Base-by-base conservation (phyloP, 2,888 invertebrate species). In the Deilephila elpenor region DNA sequence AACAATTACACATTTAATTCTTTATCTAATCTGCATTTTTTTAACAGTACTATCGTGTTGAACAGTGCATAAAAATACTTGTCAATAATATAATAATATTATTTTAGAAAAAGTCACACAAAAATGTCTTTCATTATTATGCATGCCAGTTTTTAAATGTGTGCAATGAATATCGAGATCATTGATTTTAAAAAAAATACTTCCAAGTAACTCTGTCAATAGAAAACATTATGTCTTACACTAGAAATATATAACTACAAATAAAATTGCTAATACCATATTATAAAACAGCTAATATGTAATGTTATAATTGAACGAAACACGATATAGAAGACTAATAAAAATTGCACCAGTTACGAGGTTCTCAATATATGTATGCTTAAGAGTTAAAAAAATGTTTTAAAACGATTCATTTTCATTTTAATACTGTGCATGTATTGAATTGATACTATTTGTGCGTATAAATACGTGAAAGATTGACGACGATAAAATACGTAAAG, bases 261-360 rank as follows among this genome's bases (percentile, higher is more conserved):
- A 62, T 37, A 62, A 37, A 64, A 37, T 11, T 34, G 37, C 64
- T 64, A 61, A 32, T 61, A 64, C 44, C 37, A 44, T 44, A 51
- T n/a, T n/a, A 34, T 5, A 7, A 44, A 67, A 67, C 25, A 25
- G 20, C 5, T 25, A 51, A 67, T 44, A 5, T 51, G 60, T 29
- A 51, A 44, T 67, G 11, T 44, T 44, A 20, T 20, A n/a, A 64
- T 44, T 64, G 51, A 67, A 67, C 25, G 6, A 64, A 53, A 53
- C 71, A 76, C 53, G 56, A 56, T 56, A 71, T 72, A 32, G 60
- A 72, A 60, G 61, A 70, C 56, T 70, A 61, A 19, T 67, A 25
- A 71, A 74, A 64, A 74, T 73, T 73, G 74, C 75, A 75, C 73
- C 74, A 76, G 72, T 73, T 59, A 64, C 37, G 62, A 64, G 37